These are phyloP conservation scores for Paracanthobrama guichenoti DNA, from an alignment of 2,113 vertebrate species.

Conservation along the genomic window DNA sequence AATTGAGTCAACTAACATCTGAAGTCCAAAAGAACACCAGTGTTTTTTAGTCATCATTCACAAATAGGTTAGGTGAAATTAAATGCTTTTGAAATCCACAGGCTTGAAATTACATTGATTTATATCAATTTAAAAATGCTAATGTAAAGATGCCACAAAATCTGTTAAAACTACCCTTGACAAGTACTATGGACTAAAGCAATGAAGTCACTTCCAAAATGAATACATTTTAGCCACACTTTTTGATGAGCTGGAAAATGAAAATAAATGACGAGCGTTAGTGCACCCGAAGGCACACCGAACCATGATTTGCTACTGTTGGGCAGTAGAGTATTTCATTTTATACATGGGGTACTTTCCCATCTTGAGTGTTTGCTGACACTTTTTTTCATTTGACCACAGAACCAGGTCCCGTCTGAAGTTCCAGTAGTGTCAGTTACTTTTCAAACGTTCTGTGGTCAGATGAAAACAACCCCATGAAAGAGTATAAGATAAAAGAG, in stretches of 20 bases:
- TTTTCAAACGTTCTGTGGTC: no score
- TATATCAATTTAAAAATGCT: background rate
- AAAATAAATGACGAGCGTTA: no score
- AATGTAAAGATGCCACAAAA: background rate
- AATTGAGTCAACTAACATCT: conserved; percentile 36
- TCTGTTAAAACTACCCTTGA: background rate
- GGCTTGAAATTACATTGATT: background rate
- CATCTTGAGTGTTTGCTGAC: no score
- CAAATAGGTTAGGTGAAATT: background rate
- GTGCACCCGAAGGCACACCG: no score
- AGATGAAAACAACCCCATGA: no score
- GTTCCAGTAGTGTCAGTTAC: no score
- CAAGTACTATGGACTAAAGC: background rate
- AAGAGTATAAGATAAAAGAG: no score
- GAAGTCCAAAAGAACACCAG: background rate
- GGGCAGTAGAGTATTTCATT: no score
- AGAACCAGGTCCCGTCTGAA: no score
- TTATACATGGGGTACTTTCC: no score
- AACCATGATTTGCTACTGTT: background rate
- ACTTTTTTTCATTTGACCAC: no score
- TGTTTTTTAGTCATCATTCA: background rate
- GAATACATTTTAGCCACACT: background rate
- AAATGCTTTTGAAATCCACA: background rate
- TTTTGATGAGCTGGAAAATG: background rate
- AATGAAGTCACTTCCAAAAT: background rate